These are phyloP conservation scores for Erpobdella octoculata DNA, from an alignment of 2,888 invertebrate species.

Conservation along the genomic window DNA sequence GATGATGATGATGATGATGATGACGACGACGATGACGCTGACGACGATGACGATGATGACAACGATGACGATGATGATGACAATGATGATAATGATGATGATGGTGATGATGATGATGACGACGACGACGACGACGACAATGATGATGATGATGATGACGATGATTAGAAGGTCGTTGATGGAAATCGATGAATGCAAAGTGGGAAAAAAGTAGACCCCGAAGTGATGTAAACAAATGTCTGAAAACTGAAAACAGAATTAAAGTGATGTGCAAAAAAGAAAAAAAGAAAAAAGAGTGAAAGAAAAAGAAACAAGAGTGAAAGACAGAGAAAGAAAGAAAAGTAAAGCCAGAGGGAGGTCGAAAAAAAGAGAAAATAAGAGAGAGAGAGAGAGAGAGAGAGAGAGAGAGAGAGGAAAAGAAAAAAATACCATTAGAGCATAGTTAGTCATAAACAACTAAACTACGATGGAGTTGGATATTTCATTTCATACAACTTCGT, in stretches of 20 bases:
- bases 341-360: background rate
- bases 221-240: too few species aligned
- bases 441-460: too few species aligned
- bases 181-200: too few species aligned
- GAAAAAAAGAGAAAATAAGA: background rate
- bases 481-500: too few species aligned
- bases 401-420: background rate
- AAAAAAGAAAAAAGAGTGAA: too few species aligned
- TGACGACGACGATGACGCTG: conserved; percentile 4
- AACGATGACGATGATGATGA: conserved; percentile 7
- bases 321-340: background rate
- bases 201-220: too few species aligned
- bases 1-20: conserved; percentile 23
- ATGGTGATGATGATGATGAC: conserved; percentile 19
- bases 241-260: too few species aligned
- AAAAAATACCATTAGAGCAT: too few species aligned
- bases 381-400: background rate
- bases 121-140: background rate
- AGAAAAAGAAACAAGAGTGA: too few species aligned
- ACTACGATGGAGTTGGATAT: too few species aligned
- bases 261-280: too few species aligned
- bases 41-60: conserved; percentile 6
- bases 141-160: conserved; percentile 20
- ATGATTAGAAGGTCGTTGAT: background rate
- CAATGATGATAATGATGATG: conserved; percentile 17